A percentile compares a stretch with the other conserved stretches of the same genome.
Evolutionary conservation across 2,113 vertebrate genomes (phyloP).

Genomic region (Mesoclemmys tuberculata): DNA sequence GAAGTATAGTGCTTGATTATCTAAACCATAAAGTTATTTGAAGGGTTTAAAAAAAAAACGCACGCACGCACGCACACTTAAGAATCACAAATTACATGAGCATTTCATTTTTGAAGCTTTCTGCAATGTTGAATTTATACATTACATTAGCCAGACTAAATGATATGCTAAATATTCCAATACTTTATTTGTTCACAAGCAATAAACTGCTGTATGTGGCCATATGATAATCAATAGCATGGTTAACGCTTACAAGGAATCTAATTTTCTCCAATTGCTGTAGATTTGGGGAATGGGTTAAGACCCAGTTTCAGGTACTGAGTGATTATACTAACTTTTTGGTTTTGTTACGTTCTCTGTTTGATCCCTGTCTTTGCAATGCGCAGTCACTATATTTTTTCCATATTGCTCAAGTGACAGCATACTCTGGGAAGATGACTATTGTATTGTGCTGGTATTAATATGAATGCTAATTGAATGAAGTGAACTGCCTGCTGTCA

Average conservation of each 20-base stretch:
- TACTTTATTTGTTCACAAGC: neutral
- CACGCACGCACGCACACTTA: no score
- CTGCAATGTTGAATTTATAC: neutral
- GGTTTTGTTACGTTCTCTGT: neutral
- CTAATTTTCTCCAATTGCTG: neutral
- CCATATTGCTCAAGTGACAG: accelerated
- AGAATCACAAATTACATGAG: accelerated
- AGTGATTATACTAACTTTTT: neutral
- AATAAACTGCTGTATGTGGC: neutral
- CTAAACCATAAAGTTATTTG: neutral
- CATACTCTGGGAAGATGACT: neutral
- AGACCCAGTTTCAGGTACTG: neutral
- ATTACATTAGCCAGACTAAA: neutral
- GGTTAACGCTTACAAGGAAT: neutral
- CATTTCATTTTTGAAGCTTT: neutral
- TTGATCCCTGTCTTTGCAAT: no score
- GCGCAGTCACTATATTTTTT: neutral
- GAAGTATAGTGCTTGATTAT: neutral
- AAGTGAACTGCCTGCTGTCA: neutral
- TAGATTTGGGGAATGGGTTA: neutral
- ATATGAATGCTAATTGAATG: neutral
- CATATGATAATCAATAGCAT: neutral
- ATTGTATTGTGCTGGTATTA: accelerated
- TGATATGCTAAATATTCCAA: neutral
- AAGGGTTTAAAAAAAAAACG: neutral